Percentiles rank a stretch among this genome's conserved stretches.
phyloP scores from a whole-genome alignment of 2,797 vertebrate species.

The Alosa sapidissima region DNA sequence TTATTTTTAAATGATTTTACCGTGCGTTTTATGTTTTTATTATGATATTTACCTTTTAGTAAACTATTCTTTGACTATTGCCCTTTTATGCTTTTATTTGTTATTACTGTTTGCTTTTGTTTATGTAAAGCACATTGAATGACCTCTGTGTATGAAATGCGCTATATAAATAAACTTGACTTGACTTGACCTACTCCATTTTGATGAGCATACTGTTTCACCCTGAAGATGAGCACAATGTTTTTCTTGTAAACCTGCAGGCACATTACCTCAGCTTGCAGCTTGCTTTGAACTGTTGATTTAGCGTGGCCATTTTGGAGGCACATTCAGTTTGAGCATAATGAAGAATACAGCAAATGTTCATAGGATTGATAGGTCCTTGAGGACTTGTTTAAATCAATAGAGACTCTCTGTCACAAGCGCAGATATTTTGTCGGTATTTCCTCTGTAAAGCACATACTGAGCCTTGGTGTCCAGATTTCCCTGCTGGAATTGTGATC shows the following conservation, averaged over 20 bases:
- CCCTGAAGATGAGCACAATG: not conserved
- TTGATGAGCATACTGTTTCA: not conserved
- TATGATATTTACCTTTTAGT: too few relatives aligned
- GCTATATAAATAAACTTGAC: too few relatives aligned
- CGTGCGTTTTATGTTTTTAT: too few relatives aligned
- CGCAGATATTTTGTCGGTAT: not conserved
- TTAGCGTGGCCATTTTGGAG: not conserved
- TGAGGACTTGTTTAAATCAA: not conserved
- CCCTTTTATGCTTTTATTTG: too few relatives aligned
- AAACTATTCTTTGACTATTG: too few relatives aligned
- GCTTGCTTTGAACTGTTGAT: not conserved
- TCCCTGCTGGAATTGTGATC: not conserved
- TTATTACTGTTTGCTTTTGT: too few relatives aligned
- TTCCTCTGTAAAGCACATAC: constrained; percentile 18
- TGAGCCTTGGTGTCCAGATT: not conserved
- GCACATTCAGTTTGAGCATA: not conserved
- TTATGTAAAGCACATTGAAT: too few relatives aligned
- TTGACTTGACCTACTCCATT: not conserved
- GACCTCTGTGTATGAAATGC: too few relatives aligned
- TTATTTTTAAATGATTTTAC: too few relatives aligned
- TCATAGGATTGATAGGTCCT: not conserved
- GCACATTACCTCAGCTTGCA: not conserved
- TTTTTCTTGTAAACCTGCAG: not conserved
- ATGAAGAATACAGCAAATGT: not conserved
- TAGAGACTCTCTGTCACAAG: not conserved